Percentiles rank a stretch among this genome's conserved stretches.
Conservation (phyloP, 2,113 vertebrate species). For the Bubalus kerabau region DNA sequence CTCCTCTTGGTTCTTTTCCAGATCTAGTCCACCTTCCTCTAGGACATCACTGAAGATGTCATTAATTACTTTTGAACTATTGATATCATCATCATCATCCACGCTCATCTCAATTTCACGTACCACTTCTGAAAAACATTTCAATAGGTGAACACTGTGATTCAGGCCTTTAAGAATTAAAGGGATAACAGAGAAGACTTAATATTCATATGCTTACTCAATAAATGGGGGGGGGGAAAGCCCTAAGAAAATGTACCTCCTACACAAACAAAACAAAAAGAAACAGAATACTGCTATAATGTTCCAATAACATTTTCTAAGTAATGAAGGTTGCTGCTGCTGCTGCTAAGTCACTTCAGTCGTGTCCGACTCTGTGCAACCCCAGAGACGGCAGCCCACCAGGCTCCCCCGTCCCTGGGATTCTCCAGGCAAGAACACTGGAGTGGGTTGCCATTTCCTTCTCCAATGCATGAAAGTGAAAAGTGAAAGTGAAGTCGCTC, state of each 20-base stretch:
- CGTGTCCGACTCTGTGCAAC: no score
- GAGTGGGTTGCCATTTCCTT: no score
- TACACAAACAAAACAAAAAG: background rate
- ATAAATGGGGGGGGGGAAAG: fast-evolving
- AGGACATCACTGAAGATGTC: constrained; percentile 90
- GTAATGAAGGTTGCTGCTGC: background rate
- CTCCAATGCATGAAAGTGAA: no score
- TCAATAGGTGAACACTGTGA: background rate
- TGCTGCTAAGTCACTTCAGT: no score
- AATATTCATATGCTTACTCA: background rate
- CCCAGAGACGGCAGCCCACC: no score
- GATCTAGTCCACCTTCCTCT: constrained; percentile 80
- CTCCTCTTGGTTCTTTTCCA: constrained; percentile 75
- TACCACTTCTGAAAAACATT: constrained; percentile 71
- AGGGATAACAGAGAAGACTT: background rate
- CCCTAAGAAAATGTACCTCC: background rate
- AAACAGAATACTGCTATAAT: background rate
- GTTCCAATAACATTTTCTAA: background rate
- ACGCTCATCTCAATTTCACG: constrained; percentile 81
- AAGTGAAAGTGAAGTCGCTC: no score
- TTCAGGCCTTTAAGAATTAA: background rate
- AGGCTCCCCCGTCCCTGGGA: no score
- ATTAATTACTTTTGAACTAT: constrained; percentile 92
- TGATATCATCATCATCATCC: constrained; percentile 76
- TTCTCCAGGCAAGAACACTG: no score